These are phyloP conservation scores for Brachyptera risi DNA, from an alignment of 2,888 invertebrate genomes.

Conservation along the genomic window DNA sequence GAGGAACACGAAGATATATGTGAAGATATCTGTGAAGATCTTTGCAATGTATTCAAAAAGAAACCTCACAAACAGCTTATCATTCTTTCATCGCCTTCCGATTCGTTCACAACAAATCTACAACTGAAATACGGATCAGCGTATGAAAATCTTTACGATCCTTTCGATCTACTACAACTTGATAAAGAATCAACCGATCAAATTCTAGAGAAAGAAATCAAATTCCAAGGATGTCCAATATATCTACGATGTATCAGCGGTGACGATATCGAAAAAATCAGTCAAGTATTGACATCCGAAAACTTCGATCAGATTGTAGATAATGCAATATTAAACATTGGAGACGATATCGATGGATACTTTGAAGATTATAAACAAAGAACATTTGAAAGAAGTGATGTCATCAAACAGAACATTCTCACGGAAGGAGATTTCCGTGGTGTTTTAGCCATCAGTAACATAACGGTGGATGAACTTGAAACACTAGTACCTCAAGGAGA, in stretches of 20 bases:
- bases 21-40: neutral
- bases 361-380: neutral
- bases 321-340: neutral
- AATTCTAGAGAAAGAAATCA: neutral
- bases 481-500: neutral
- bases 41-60: neutral
- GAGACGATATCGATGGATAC: neutral
- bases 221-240: neutral
- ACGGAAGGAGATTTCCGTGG: neutral
- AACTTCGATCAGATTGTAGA: neutral
- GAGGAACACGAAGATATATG: neutral
- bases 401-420: neutral
- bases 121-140: neutral
- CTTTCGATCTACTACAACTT: neutral
- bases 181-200: neutral
- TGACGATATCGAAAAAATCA: neutral
- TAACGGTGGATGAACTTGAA: neutral
- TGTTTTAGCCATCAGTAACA: neutral
- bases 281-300: neutral
- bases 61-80: constrained; percentile 4
- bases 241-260: neutral
- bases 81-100: neutral
- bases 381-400: neutral
- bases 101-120: neutral
- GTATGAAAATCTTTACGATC: constrained; percentile 3